phyloP scores from a whole-genome alignment of 1,140 invertebrate species.

The Sarcophaga peregrina region DNA sequence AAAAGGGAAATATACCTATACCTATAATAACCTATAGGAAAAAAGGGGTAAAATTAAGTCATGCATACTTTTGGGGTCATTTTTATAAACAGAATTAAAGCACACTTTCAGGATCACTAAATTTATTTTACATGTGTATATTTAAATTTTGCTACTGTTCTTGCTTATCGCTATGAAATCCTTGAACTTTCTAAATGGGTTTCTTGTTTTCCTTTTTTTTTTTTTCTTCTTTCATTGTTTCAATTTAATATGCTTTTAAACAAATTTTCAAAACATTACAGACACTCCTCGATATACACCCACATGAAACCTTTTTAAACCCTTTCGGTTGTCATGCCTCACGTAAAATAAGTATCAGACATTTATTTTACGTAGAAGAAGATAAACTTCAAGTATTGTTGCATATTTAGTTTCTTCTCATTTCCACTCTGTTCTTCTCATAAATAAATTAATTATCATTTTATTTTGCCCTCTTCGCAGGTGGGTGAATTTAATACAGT shows the following conservation, averaged over 20 bases:
- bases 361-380: no score
- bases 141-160: not conserved
- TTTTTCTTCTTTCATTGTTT: not conserved
- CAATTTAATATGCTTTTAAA: no score
- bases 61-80: conserved; percentile 20
- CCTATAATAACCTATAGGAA: not conserved
- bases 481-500: not conserved
- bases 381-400: no score
- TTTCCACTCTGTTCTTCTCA: no score
- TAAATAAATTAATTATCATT: no score
- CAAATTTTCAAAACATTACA: no score
- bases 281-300: no score
- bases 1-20: no score
- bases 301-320: no score
- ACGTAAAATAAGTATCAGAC: no score
- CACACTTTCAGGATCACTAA: conserved; percentile 8
- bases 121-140: conserved; percentile 10
- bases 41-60: conserved; percentile 23
- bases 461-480: not conserved
- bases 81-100: not conserved
- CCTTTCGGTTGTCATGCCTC: no score
- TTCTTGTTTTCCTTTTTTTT: not conserved
- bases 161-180: not conserved
- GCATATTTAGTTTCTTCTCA: no score
- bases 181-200: conserved; percentile 2